Conservation (phyloP, 2,888 invertebrate genomes). For the Cylloceria caligata region DNA sequence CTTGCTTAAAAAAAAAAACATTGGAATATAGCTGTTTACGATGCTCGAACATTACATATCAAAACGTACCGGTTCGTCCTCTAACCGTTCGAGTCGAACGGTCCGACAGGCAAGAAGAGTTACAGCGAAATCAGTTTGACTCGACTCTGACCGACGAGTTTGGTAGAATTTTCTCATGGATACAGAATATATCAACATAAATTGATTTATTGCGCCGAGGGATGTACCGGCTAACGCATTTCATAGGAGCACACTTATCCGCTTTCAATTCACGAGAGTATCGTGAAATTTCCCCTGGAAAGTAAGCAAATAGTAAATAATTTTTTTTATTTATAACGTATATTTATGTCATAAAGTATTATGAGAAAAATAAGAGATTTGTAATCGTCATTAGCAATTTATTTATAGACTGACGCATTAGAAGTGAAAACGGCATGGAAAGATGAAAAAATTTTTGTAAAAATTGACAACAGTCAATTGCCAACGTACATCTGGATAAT, state of each 20-base stretch:
- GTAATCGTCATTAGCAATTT: background rate
- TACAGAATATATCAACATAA: background rate
- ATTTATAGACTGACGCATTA: constrained; percentile 6
- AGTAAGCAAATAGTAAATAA: background rate
- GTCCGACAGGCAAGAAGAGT: background rate
- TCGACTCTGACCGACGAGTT: constrained; percentile 25
- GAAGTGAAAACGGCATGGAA: background rate
- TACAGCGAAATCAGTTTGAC: constrained; percentile 28
- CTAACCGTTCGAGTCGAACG: constrained; percentile 9
- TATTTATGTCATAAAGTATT: background rate
- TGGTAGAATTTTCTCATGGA: background rate
- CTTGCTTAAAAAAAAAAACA: constrained; percentile 9
- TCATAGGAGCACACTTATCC: too few relatives aligned
- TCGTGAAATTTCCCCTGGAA: background rate
- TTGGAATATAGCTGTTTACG: background rate
- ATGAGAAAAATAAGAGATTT: background rate
- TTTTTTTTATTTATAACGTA: background rate
- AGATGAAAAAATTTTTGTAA: background rate
- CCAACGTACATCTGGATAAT: background rate
- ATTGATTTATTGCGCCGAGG: constrained; percentile 8
- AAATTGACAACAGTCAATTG: constrained; percentile 4
- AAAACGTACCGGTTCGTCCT: constrained; percentile 15
- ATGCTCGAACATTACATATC: constrained; percentile 21
- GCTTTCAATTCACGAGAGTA: background rate
- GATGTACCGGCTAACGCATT: too few relatives aligned